phyloP scores from a whole-genome alignment of 1,140 invertebrate genomes.

The Ostrea denselamellosa region DNA sequence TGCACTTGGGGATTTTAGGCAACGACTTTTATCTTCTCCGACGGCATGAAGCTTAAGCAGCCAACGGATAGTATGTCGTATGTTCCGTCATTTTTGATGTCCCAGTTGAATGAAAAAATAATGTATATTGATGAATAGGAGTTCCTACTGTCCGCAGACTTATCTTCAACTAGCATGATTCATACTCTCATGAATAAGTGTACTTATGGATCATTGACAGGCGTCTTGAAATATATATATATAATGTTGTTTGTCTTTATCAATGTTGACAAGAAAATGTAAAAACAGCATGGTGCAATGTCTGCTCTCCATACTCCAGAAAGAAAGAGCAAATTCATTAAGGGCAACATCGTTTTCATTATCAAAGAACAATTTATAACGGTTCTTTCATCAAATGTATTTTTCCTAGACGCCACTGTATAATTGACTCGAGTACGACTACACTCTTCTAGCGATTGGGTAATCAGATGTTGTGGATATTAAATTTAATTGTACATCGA shows the following conservation, averaged over 20 bases:
- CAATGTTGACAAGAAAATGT: neutral
- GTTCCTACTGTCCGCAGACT: neutral
- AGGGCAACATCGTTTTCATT: neutral
- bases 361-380: neutral
- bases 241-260: neutral
- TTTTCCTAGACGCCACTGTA: neutral
- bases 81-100: neutral
- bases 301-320: neutral
- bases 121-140: constrained; percentile 23
- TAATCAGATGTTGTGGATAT: constrained; percentile 36
- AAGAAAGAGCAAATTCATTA: neutral
- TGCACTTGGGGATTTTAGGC: constrained; percentile 22
- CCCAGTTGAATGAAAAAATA: constrained; percentile 36
- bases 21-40: constrained; percentile 11
- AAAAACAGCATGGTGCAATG: constrained; percentile 1
- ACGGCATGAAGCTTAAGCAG: neutral
- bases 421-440: neutral
- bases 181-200: constrained; percentile 33
- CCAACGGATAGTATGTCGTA: constrained; percentile 1
- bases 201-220: neutral
- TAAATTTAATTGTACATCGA: constrained; percentile 38
- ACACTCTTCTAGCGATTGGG: constrained; percentile 14
- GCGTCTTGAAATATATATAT: constrained; percentile 19
- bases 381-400: neutral
- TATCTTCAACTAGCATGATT: constrained; percentile 8